Percentiles rank a stretch among this genome's conserved stretches.
phyloP scores from a whole-genome alignment of 35 echinoderm and acorn worm genomes.

The Strongylocentrotus purpuratus region DNA sequence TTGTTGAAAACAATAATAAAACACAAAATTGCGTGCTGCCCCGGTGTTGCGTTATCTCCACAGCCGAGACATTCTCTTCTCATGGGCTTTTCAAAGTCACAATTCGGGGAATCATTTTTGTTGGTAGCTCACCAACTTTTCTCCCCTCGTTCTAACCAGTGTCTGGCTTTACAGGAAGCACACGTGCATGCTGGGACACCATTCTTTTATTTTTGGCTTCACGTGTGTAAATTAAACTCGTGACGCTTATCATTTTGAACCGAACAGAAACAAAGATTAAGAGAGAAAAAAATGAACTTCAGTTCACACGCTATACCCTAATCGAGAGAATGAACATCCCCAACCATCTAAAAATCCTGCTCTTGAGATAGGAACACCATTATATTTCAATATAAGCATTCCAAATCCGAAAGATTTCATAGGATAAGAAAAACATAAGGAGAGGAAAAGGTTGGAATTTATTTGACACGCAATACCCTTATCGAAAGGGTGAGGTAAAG shows the following conservation, averaged over 20 bases:
- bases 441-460: neutral
- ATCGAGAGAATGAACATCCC: neutral
- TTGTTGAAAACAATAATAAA: neutral
- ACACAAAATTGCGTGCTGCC: neutral
- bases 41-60: neutral
- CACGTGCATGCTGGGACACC: neutral
- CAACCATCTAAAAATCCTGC: too few relatives aligned
- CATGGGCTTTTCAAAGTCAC: neutral
- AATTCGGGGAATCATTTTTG: neutral
- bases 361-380: too few relatives aligned
- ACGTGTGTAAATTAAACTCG: neutral
- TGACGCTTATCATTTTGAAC: neutral
- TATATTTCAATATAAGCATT: too few relatives aligned
- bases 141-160: neutral
- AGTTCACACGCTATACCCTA: neutral
- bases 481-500: too few relatives aligned
- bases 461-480: neutral
- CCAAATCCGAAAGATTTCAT: too few relatives aligned
- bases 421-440: neutral
- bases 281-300: neutral
- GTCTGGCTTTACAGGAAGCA: neutral
- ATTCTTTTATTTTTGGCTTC: neutral
- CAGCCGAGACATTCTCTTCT: neutral
- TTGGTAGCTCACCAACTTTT: constrained; percentile 1
- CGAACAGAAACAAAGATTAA: neutral